phyloP scores from a whole-genome alignment of 2,888 invertebrate species.

The Eilema griseolum region DNA sequence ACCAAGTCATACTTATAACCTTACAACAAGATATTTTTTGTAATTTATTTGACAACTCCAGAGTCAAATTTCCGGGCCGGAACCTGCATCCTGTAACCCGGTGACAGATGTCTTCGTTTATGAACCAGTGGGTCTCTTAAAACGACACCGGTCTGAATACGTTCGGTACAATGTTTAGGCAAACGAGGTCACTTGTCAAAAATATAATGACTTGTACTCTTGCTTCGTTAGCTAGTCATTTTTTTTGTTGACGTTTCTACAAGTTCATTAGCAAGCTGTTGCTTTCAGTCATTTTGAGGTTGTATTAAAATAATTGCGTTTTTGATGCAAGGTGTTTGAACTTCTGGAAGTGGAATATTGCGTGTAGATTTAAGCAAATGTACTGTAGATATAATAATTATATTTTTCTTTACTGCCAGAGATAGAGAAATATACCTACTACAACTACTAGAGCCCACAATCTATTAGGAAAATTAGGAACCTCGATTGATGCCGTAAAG shows the following conservation, averaged over 20 bases:
- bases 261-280: slow-evolving; percentile 1
- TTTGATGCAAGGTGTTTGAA: too few relatives aligned
- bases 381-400: too few relatives aligned
- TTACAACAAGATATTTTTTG: slow-evolving; percentile 36
- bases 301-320: background rate
- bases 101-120: slow-evolving; percentile 64
- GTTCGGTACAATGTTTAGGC: slow-evolving; percentile 24
- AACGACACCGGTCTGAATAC: slow-evolving; percentile 35
- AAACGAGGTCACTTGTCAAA: slow-evolving; percentile 29
- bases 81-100: slow-evolving; percentile 47
- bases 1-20: slow-evolving; percentile 23
- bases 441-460: too few relatives aligned
- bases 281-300: background rate
- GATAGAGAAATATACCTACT: too few relatives aligned
- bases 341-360: too few relatives aligned
- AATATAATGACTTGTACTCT: slow-evolving; percentile 30
- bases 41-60: slow-evolving; percentile 56
- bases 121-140: slow-evolving; percentile 48
- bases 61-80: slow-evolving; percentile 62
- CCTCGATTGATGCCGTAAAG: too few relatives aligned
- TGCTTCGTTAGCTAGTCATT: background rate
- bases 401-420: too few relatives aligned
- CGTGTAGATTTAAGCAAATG: too few relatives aligned
- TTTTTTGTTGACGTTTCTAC: slow-evolving; percentile 9
- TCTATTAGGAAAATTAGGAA: too few relatives aligned